Percentiles rank a stretch among this genome's conserved stretches.
These are phyloP conservation scores for Chloropsis cyanopogon DNA, from an alignment of 2,113 vertebrate genomes.

Conservation along the genomic window DNA sequence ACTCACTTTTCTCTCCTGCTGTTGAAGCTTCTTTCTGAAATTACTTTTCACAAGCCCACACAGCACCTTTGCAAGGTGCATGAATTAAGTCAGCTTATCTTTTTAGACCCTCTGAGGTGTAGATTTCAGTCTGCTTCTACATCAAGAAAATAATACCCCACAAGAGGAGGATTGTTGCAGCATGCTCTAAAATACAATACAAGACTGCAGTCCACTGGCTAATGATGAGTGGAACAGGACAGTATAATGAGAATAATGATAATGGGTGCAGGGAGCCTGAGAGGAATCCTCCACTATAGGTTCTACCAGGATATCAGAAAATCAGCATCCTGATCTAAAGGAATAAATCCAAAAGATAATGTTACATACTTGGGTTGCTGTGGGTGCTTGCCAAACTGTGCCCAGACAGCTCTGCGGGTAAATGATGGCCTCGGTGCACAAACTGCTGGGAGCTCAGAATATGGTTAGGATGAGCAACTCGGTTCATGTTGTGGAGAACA, in stretches of 20 bases:
- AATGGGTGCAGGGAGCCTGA: not conserved
- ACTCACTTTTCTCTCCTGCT: not conserved
- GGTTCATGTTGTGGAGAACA: slow-evolving; percentile 90
- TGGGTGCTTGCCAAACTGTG: slow-evolving; percentile 88
- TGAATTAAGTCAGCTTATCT: not conserved
- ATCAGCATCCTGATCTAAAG: not conserved
- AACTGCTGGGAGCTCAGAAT: slow-evolving; percentile 93
- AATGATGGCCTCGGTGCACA: slow-evolving; percentile 85
- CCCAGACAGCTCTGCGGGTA: slow-evolving; percentile 88
- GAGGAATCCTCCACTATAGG: not conserved
- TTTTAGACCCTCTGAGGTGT: not conserved
- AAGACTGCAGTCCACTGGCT: not conserved
- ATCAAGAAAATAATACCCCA: not conserved
- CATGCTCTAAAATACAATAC: not conserved
- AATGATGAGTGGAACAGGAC: fast-evolving
- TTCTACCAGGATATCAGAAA: not conserved
- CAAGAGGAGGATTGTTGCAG: not conserved
- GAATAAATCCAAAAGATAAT: not conserved
- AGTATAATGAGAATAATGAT: not conserved
- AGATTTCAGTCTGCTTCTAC: not conserved
- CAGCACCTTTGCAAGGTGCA: not conserved
- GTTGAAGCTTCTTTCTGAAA: not conserved
- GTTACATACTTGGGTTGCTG: slow-evolving; percentile 86
- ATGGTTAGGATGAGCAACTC: slow-evolving; percentile 87
- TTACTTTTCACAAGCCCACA: not conserved